Evolutionary conservation across 2,113 vertebrate species (phyloP).

Genomic region (Canis aureus): DNA sequence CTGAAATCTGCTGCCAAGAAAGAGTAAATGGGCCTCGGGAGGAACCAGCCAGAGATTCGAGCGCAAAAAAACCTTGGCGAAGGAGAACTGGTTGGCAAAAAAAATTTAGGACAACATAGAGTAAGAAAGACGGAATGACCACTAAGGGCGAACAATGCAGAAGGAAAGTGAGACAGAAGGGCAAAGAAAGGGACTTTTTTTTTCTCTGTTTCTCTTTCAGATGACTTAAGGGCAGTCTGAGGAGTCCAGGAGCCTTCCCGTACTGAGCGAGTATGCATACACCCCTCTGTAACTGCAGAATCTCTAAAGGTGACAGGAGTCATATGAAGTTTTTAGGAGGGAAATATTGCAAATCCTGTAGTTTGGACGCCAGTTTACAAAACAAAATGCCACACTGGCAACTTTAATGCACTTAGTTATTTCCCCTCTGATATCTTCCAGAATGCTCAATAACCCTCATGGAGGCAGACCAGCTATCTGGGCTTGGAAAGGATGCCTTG

Average conservation of each 20-base stretch:
- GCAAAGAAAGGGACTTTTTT: background rate
- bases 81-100: background rate
- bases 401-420: background rate
- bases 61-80: background rate
- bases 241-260: background rate
- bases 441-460: background rate
- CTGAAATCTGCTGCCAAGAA: background rate
- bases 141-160: background rate
- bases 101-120: background rate
- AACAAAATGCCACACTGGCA: background rate
- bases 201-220: background rate
- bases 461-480: background rate
- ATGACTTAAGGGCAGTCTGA: background rate
- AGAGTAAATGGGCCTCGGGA: background rate
- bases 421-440: conserved; percentile 59
- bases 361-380: background rate
- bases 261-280: background rate
- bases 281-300: background rate
- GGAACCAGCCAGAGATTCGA: background rate
- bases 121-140: background rate
- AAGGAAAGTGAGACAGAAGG: background rate
- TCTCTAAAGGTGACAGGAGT: conserved; percentile 19
- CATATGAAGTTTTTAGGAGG: conserved; percentile 25
- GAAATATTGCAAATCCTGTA: conserved; percentile 8
- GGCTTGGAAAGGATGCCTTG: background rate